Evolutionary conservation across 2,888 invertebrate genomes (phyloP), one percentile per base, ranked within the genome.

Genomic region (Axea sp.): DNA sequence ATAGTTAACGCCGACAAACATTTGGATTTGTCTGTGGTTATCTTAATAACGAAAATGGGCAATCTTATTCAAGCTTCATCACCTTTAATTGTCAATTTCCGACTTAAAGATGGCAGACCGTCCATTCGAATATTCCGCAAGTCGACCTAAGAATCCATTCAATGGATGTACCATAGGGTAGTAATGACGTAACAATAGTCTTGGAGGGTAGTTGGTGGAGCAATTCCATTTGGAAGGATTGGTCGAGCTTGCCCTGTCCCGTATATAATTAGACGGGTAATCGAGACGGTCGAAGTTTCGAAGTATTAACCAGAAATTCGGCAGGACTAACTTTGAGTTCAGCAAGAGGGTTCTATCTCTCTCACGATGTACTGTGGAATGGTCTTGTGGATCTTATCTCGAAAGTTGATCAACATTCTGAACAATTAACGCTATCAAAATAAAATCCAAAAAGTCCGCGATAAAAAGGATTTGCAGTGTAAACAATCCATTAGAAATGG

Each of bases 131-230:
- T 33, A 59, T 33, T 43, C 43, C 12, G 53, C 17, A 47, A 37
- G 22, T 49, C 49, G 53, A 55, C 9, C 31, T 8, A 39, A 37
- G 22, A 55, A 49, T 51, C 30, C 51, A 33, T 59, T 39, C 59
- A 24, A 57, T 57, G 71, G 49, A 45, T 53, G 78, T 77, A 79
- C 80, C 80, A 81, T 83, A 84, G 83, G 83, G 82, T 82, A 80
- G 82, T 85, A 85, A 87, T 83, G 86, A 84, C 79, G 83, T 86
- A 86, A 86, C 84, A 86, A 86, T 86, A 84, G 85, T 82, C 83
- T 83, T 76, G 78, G 73, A 73, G 68, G 76, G 79, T 79, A 77
- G 78, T 77, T 75, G 80, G 59, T 62, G 75, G 69, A 76, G 81
- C 81, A 81, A 80, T 84, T 80, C 81, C 79, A 81, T 83, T 83